Evolutionary conservation across 1,140 invertebrate genomes (phyloP).

Genomic region (Scaptomyza graminum): DNA sequence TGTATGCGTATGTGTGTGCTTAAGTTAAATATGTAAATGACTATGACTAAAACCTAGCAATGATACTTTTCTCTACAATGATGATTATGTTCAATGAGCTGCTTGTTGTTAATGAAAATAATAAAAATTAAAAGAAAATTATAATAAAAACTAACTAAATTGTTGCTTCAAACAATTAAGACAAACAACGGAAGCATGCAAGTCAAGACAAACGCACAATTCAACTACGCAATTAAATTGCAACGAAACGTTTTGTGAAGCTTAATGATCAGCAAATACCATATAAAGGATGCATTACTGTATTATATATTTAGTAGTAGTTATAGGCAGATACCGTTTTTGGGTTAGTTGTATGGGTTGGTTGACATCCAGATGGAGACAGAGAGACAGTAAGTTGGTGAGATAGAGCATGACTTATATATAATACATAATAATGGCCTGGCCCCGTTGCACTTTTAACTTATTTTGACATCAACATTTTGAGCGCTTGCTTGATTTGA

Average conservation of each 20-base stretch:
- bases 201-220: slow-evolving; percentile 56
- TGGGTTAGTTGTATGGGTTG: slow-evolving; percentile 55
- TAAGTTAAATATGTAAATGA: slow-evolving; percentile 41
- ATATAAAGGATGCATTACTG: slow-evolving; percentile 23
- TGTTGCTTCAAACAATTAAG: background rate
- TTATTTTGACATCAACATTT: slow-evolving; percentile 57
- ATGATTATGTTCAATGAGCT: slow-evolving; percentile 36
- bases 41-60: slow-evolving; percentile 29
- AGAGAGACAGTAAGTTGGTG: background rate
- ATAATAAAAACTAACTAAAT: slow-evolving; percentile 9
- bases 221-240: slow-evolving; percentile 62
- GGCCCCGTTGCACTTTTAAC: slow-evolving; percentile 60
- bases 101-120: slow-evolving; percentile 15
- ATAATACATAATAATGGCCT: slow-evolving; percentile 34
- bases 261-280: slow-evolving; percentile 7
- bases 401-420: slow-evolving; percentile 29
- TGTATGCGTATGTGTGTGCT: slow-evolving; percentile 45
- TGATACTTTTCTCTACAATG: slow-evolving; percentile 17
- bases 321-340: slow-evolving; percentile 70
- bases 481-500: background rate
- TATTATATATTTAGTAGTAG: slow-evolving; percentile 24
- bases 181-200: slow-evolving; percentile 58
- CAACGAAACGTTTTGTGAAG: too few relatives aligned
- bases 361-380: slow-evolving; percentile 1
- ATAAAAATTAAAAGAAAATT: slow-evolving; percentile 24